phyloP scores from a whole-genome alignment of 64 coral and sea anemone species.

The Exaiptasia diaphana region DNA sequence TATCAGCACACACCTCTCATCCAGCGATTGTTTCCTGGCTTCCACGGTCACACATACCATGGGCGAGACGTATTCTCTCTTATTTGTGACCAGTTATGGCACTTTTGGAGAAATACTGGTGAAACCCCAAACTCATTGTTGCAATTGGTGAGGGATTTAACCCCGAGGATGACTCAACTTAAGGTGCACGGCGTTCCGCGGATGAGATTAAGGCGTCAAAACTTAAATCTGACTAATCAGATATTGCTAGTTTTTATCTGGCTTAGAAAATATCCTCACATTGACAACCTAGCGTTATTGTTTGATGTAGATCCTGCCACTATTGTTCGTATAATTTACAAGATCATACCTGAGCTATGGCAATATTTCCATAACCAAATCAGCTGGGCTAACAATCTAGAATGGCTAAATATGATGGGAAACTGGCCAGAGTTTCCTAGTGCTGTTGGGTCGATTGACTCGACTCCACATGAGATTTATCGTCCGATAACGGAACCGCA shows the following conservation, averaged over 20 bases:
- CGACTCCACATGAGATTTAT: not conserved
- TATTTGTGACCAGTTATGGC: not conserved
- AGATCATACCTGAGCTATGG: not conserved
- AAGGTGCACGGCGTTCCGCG: not conserved
- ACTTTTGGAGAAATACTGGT: not conserved
- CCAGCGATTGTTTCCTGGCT: not conserved
- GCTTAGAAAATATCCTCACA: slow-evolving; percentile 1
- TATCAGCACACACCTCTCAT: not conserved
- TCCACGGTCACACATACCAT: not conserved
- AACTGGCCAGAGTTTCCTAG: slow-evolving; percentile 3
- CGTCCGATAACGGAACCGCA: not conserved
- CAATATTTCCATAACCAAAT: not conserved
- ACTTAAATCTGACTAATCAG: not conserved
- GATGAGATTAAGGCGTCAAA: not conserved
- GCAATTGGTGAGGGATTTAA: not conserved
- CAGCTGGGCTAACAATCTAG: not conserved
- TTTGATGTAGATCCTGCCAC: not conserved
- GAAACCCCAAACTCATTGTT: not conserved
- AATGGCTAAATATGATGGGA: not conserved
- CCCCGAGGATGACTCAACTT: not conserved
- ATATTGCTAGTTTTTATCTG: not conserved
- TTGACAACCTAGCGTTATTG: not conserved
- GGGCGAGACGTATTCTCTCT: not conserved
- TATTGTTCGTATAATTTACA: not conserved
- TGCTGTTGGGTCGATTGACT: not conserved